These are phyloP conservation scores for Hyles vespertilio DNA, from an alignment of 1,140 invertebrate species.

Conservation along the genomic window DNA sequence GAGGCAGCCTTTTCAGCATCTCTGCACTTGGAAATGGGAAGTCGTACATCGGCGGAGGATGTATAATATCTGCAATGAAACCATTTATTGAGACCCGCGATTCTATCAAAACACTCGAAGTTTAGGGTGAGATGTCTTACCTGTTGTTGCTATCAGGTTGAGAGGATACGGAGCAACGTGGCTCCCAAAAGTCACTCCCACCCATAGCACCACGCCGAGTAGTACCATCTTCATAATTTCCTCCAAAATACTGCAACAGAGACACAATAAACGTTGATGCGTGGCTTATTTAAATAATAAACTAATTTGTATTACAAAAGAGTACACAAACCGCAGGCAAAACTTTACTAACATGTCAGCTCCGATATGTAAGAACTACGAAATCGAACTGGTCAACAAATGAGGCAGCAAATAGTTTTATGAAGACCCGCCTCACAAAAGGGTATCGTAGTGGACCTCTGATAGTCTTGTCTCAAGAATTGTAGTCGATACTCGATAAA, in stretches of 20 bases:
- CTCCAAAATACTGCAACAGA: conserved; percentile 69
- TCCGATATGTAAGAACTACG: conserved; percentile 23
- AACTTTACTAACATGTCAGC: conserved; percentile 13
- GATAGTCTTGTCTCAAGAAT: conserved; percentile 37
- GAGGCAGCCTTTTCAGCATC: conserved; percentile 60
- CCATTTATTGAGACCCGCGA: not conserved
- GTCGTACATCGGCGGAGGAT: conserved; percentile 71
- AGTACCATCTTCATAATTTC: conserved; percentile 71
- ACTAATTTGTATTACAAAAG: conserved; percentile 13
- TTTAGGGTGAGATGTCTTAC: conserved; percentile 27
- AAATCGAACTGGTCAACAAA: conserved; percentile 41
- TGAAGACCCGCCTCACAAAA: conserved; percentile 34
- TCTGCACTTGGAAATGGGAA: conserved; percentile 68
- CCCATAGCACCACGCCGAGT: conserved; percentile 66
- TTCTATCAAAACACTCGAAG: no score
- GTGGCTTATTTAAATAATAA: conserved; percentile 22
- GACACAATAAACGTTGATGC: conserved; percentile 14
- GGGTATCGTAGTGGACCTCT: conserved; percentile 45
- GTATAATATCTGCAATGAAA: conserved; percentile 56
- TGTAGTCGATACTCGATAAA: conserved; percentile 19
- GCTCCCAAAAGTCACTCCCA: conserved; percentile 64
- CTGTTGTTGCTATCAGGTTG: conserved; percentile 56
- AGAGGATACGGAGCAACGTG: conserved; percentile 68
- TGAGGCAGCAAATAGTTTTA: conserved; percentile 38
- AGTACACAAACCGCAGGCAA: conserved; percentile 10